Percentiles rank a stretch among this genome's conserved stretches.
Evolutionary conservation across 2,797 vertebrate genomes (phyloP).

Genomic region (Onychomys leucogaster): DNA sequence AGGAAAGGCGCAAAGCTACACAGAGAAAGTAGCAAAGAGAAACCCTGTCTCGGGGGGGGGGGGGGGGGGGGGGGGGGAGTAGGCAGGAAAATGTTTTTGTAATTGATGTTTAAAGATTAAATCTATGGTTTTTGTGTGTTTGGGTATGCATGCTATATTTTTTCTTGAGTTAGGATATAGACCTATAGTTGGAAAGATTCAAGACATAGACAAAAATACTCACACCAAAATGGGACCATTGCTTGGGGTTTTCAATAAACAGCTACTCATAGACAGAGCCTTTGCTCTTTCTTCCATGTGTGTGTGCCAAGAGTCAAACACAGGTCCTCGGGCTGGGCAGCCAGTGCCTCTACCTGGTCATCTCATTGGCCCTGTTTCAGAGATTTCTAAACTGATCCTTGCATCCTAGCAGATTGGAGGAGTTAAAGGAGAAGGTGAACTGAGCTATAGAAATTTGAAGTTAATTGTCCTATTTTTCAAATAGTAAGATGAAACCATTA

Average conservation of each 20-base stretch:
- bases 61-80: too few relatives aligned
- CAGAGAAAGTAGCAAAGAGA: too few relatives aligned
- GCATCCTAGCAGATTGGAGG: neutral
- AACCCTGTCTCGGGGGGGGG: too few relatives aligned
- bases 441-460: constrained; percentile 48
- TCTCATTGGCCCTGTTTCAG: neutral
- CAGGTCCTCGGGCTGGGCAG: neutral
- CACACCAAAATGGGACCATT: neutral
- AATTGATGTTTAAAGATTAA: constrained; percentile 18
- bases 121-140: constrained; percentile 37
- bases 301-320: neutral
- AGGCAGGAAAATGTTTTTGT: constrained; percentile 47
- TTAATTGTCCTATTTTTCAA: constrained; percentile 40
- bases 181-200: neutral
- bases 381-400: constrained; percentile 19
- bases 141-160: neutral
- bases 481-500: neutral
- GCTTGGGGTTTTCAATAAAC: neutral
- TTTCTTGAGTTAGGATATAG: neutral
- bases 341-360: neutral
- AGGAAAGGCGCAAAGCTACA: too few relatives aligned
- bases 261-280: neutral
- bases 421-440: neutral
- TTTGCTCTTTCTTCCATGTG: neutral
- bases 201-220: neutral